phyloP scores from a whole-genome alignment of 2,113 vertebrate genomes.

The Sakesphorus luctuosus region DNA sequence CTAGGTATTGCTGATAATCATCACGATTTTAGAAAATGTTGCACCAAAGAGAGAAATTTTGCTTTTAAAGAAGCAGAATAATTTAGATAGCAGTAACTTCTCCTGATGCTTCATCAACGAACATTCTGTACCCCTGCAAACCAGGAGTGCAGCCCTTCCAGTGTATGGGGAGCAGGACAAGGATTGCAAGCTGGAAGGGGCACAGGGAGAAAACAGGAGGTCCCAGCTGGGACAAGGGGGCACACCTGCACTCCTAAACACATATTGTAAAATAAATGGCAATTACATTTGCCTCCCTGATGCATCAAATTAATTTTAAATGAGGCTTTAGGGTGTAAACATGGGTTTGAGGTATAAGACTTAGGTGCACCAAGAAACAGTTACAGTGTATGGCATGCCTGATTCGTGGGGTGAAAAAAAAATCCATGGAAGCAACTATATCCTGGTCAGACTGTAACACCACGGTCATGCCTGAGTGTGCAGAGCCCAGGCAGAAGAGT shows the following conservation, averaged over 20 bases:
- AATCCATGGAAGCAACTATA: background rate
- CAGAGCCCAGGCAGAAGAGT: background rate
- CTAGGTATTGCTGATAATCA: background rate
- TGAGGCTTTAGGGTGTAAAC: background rate
- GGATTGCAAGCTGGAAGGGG: background rate
- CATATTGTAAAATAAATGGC: fast-evolving
- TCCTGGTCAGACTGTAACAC: background rate
- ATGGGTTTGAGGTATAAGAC: background rate
- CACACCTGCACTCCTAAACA: background rate
- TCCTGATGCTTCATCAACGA: background rate
- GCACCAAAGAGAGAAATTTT: background rate
- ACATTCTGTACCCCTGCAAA: background rate
- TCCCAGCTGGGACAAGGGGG: background rate
- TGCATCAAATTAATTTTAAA: background rate
- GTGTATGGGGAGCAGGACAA: background rate
- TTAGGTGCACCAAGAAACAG: background rate
- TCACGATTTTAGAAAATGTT: background rate
- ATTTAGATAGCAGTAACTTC: background rate
- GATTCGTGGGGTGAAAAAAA: background rate
- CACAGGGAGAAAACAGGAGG: background rate
- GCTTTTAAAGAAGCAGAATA: background rate
- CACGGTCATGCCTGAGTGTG: background rate
- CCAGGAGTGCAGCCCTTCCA: fast-evolving
- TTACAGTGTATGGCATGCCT: background rate
- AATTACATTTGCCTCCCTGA: background rate